phyloP scores from a whole-genome alignment of 2,888 invertebrate species.

The Monoplex corrugatus region DNA sequence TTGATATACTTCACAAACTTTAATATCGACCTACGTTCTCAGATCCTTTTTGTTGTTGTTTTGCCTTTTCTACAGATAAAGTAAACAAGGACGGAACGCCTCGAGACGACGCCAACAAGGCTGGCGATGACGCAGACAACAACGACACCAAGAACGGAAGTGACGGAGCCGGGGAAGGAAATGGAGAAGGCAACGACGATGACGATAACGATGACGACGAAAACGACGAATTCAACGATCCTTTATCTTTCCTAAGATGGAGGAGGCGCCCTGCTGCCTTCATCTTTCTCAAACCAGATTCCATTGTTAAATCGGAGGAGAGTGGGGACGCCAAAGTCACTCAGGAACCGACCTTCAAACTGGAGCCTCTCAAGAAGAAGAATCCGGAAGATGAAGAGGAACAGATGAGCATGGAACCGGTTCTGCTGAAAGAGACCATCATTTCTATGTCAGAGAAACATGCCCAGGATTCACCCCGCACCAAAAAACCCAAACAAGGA shows the following conservation, averaged over 20 bases:
- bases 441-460: not conserved
- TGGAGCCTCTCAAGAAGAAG: slow-evolving; percentile 26
- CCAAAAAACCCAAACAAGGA: not conserved
- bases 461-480: not conserved
- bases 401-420: not conserved
- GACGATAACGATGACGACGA: slow-evolving; percentile 20
- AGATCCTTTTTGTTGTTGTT: no score
- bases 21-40: no score
- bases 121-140: not conserved
- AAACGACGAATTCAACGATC: not conserved
- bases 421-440: not conserved
- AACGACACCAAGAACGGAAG: not conserved
- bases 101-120: not conserved
- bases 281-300: slow-evolving; percentile 18
- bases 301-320: not conserved
- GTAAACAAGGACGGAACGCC: not conserved
- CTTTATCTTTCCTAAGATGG: not conserved
- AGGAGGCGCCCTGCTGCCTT: slow-evolving; percentile 9
- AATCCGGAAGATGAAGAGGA: not conserved
- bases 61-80: not conserved
- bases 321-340: not conserved
- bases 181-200: not conserved
- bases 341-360: not conserved
- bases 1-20: no score
- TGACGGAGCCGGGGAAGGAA: not conserved